phyloP scores from a whole-genome alignment of 2,797 vertebrate genomes.

The Phrynocephalus guinanensis region DNA sequence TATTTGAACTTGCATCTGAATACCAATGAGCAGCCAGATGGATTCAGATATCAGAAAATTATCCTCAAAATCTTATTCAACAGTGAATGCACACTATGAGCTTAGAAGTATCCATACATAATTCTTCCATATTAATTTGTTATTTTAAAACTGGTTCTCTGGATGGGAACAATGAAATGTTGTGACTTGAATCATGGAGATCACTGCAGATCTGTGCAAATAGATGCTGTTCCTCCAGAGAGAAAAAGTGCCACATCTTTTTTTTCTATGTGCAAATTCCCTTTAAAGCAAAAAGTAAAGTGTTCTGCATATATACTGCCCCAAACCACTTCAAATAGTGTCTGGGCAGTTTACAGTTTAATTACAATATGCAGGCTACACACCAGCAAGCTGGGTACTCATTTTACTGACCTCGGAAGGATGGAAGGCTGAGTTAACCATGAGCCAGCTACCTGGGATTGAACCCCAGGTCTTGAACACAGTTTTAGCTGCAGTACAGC shows the following conservation, averaged over 20 bases:
- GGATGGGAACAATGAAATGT: not conserved
- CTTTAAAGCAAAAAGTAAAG: not conserved
- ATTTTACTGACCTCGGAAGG: too few species aligned
- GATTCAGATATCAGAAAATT: not conserved
- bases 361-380: too few species aligned
- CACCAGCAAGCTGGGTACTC: too few species aligned
- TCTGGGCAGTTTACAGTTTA: too few species aligned
- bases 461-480: too few species aligned
- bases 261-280: not conserved
- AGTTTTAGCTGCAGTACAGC: too few species aligned
- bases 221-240: not conserved
- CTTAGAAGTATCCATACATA: not conserved
- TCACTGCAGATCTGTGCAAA: not conserved
- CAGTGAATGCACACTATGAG: not conserved
- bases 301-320: too few species aligned
- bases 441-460: too few species aligned
- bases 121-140: not conserved
- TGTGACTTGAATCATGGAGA: not conserved
- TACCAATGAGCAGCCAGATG: not conserved
- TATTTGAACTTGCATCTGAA: not conserved
- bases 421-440: too few species aligned
- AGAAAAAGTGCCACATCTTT: not conserved
- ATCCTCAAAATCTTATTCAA: not conserved
- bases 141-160: not conserved
- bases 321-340: too few species aligned